Conservation (phyloP, 2,797 vertebrate species). For the Phalanger gymnotis region DNA sequence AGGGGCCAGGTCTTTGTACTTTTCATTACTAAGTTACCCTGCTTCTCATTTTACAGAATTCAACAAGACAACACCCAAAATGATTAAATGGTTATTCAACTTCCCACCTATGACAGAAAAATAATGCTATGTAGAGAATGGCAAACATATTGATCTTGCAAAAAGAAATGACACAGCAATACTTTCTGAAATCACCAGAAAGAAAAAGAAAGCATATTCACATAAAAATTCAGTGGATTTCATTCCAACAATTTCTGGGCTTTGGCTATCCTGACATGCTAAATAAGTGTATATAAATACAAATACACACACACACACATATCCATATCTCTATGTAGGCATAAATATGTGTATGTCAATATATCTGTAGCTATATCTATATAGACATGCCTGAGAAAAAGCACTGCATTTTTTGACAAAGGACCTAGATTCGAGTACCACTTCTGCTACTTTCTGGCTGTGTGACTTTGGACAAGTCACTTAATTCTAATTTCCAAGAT, state of each 20-base stretch:
- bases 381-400: not conserved
- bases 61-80: not conserved
- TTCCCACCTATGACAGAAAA: not conserved
- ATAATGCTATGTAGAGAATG: not conserved
- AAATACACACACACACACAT: not conserved
- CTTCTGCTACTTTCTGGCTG: not conserved
- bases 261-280: not conserved
- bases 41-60: constrained; percentile 32
- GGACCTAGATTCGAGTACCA: not conserved
- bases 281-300: not conserved
- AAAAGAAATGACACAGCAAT: not conserved
- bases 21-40: not conserved
- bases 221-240: not conserved
- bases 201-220: not conserved
- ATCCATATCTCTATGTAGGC: not conserved
- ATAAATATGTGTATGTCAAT: not conserved
- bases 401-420: not conserved
- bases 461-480: not conserved
- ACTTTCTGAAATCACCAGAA: not conserved
- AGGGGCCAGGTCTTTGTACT: not conserved
- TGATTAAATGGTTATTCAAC: not conserved
- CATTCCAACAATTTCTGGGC: not conserved
- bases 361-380: not conserved
- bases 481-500: not conserved
- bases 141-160: not conserved